Base-by-base conservation (phyloP, 2,888 invertebrate genomes). In the Melieria picta region DNA sequence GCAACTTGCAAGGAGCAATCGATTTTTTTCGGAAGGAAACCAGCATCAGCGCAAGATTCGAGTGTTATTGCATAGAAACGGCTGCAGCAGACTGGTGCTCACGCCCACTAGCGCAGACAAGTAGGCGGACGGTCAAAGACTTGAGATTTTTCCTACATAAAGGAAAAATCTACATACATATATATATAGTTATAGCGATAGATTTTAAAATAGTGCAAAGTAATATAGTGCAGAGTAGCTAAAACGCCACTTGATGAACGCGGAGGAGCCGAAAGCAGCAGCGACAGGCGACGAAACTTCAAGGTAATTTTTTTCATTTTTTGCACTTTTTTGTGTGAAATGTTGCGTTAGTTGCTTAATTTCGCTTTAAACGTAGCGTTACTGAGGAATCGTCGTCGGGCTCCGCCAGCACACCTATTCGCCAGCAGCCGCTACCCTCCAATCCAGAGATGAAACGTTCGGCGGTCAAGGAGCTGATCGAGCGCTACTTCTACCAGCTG, bases 401-500 rank as follows among this genome's bases (percentile, higher is more conserved):
- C 56, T 56, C 62, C 65, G 56, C 66, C 70, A 67, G 72, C 74
- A 45, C 65, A 65, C n/a, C 4, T 66, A 9, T 50, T 45, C 16
- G 47, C 52, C 65, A 61, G 42, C 55, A 62, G 42, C 57, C 64
- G n/a, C 70, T 65, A 16, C 57, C 13, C 47, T 43, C 55, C 10
- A 72, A 65, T 56, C 63, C 69, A 16, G 91, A 90, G 80, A 92
- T 92, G 92, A 92, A 92, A 88, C 89, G 93, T 67, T 91, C 91
- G 72, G 91, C 92, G 60, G 96, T 95, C 56, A 94, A 92, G 86
- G 93, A 93, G 86, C 89, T 96, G 76, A 97, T 97, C 77, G 95
- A 96, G 87, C 91, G 94, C 82, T 97, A 97, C 87, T 97, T 97
- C 87, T 95, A 94, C 88, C 96, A 97, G 88, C 88, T 97, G 77